Evolutionary conservation across 2,113 vertebrate species (phyloP).

Genomic region (Phylloscopus trochilus): DNA sequence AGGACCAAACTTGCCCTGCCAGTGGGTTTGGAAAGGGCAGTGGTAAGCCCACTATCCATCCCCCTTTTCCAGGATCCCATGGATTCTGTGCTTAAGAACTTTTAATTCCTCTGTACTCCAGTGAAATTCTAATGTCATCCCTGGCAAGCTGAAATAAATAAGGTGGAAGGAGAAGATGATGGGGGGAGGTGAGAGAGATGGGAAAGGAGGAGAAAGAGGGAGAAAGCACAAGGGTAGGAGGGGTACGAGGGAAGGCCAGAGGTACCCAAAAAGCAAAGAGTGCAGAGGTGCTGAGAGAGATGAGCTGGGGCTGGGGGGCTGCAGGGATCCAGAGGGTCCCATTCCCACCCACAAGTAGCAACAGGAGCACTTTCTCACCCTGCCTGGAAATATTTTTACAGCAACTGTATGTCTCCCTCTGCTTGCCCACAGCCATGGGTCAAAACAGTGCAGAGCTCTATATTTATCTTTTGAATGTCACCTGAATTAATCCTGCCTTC

Average conservation of each 20-base stretch:
- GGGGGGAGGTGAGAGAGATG: background rate
- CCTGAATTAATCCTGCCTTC: fast-evolving
- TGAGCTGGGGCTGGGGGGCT: background rate
- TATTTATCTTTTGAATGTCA: background rate
- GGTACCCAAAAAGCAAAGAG: background rate
- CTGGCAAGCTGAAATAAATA: background rate
- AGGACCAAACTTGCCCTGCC: background rate
- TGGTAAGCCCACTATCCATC: background rate
- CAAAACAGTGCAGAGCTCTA: background rate
- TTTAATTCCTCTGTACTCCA: background rate
- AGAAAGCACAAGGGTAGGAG: background rate
- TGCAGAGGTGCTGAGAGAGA: background rate
- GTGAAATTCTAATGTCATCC: background rate
- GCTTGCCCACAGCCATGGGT: background rate
- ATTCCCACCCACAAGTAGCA: background rate
- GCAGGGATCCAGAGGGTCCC: background rate
- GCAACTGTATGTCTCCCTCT: fast-evolving
- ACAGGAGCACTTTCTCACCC: background rate
- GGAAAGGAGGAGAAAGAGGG: background rate
- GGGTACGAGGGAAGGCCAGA: background rate
- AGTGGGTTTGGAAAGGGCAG: fast-evolving
- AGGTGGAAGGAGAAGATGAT: background rate
- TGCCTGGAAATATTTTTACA: background rate
- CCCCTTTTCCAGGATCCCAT: background rate
- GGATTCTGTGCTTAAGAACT: background rate